Evolutionary conservation across 2,113 vertebrate genomes (phyloP), one percentile per base, ranked within the genome.

Genomic region (Amphiprion percula): DNA sequence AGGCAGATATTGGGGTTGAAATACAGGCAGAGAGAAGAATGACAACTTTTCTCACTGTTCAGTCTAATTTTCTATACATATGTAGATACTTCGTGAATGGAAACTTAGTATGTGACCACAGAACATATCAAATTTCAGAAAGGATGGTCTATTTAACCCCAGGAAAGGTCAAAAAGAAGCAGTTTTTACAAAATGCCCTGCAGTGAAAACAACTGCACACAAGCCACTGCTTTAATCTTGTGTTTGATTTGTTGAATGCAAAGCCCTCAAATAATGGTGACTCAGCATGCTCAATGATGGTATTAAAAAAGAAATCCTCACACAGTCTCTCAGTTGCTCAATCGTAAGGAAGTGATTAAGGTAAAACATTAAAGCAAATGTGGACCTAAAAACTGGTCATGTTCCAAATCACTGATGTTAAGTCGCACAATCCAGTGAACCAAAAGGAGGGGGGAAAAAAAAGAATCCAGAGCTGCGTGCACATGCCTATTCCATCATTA

Each of bases 31-130:
- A 64, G 23, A 14, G 70, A 64, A 4, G 54, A 46, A 24, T 55
- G 28, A 68, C 62, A 81, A 52, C 37, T 24, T 70, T 70, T 72
- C 14, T 77, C 24, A 23, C 37, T 70, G 70, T 63, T 84, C 24
- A 26, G 5, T 78, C 24, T 17, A 21, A 68, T 44, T 24, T 33
- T 28, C 39, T 12, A 24, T n/a, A 33, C 39, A 21, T 19, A 41
- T 61, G 61, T 30, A 76, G 11, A 61, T 49, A 46, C 10, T 33
- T 15, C 46, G 15, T 37, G 21, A 65, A 56, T 52, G 53, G 49
- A 58, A 58, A 19, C 17, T 9, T 47, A 1, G 1, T 19, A 60
- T n/a, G 65, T 53, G 58, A 75, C 1, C 60, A 74, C 68, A 71
- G 19, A 55, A 50, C 8, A 8, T 5, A 41, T 60, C 21, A 12